Percentiles rank a stretch among this genome's conserved stretches.
These are phyloP conservation scores for Trididemnum nubilum DNA, from an alignment of 23 tunicate species.

Conservation along the genomic window DNA sequence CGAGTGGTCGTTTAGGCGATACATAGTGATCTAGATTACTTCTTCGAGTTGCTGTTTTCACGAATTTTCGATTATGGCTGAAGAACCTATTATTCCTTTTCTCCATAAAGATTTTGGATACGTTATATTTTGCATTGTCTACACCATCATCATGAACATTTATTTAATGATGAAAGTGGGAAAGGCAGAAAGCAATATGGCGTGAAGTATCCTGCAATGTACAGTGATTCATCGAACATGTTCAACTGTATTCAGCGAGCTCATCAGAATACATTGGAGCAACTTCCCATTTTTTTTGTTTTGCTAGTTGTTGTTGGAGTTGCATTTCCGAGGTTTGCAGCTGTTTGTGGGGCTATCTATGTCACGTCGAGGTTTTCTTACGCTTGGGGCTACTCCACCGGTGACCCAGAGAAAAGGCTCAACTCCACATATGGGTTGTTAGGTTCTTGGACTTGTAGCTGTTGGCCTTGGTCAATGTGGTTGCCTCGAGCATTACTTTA, in stretches of 20 bases:
- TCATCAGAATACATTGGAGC: slow-evolving; percentile 98
- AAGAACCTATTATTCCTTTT: slow-evolving; percentile 44
- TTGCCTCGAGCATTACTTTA: slow-evolving; percentile 39
- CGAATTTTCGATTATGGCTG: not conserved
- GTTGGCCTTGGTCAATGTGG: slow-evolving; percentile 69
- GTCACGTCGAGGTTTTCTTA: slow-evolving; percentile 87
- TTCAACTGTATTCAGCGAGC: slow-evolving; percentile 96
- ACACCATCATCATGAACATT: slow-evolving; percentile 64
- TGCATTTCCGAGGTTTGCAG: slow-evolving; percentile 62
- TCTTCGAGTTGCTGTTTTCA: too few species aligned
- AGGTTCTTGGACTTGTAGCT: slow-evolving; percentile 64
- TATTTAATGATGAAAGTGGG: slow-evolving; percentile 78
- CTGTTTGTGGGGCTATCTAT: slow-evolving; percentile 74
- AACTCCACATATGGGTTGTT: slow-evolving; percentile 74
- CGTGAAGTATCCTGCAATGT: slow-evolving; percentile 90
- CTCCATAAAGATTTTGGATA: slow-evolving; percentile 70
- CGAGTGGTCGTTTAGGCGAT: too few species aligned
- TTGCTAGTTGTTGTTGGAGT: slow-evolving; percentile 48
- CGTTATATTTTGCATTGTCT: slow-evolving; percentile 64
- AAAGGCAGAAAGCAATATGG: slow-evolving; percentile 74
- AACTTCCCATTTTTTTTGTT: slow-evolving; percentile 49
- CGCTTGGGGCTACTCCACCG: slow-evolving; percentile 99
- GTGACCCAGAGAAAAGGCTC: slow-evolving; percentile 90
- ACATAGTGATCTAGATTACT: too few species aligned
- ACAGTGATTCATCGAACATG: slow-evolving; percentile 51